These are phyloP conservation scores for Gymnothorax reevesii DNA, from an alignment of 2,797 vertebrate species.

Conservation along the genomic window DNA sequence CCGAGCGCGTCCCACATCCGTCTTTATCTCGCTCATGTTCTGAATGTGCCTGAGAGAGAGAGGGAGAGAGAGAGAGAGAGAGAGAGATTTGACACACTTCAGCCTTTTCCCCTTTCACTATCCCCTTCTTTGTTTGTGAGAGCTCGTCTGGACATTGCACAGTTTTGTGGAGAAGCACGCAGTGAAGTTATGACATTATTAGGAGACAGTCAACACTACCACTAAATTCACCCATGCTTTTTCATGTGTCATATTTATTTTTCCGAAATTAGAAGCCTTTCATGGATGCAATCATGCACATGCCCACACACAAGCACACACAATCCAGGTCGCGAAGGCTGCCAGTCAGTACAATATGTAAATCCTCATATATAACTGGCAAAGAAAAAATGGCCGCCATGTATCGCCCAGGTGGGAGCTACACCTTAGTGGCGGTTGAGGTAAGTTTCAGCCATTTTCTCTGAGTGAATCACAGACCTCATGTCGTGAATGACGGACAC, in stretches of 20 bases:
- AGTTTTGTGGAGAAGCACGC: not conserved
- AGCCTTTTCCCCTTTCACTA: too few relatives aligned
- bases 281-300: not conserved
- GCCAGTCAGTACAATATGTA: not conserved
- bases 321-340: not conserved
- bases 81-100: not conserved
- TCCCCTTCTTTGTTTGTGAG: too few relatives aligned
- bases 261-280: not conserved
- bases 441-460: too few relatives aligned
- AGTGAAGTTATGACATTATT: not conserved
- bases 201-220: not conserved
- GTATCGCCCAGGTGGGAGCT: not conserved
- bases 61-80: not conserved
- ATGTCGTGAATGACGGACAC: slow-evolving; percentile 91
- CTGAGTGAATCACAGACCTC: slow-evolving; percentile 70
- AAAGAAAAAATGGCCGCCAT: too few relatives aligned
- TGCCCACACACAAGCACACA: not conserved
- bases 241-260: too few relatives aligned
- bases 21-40: slow-evolving; percentile 91
- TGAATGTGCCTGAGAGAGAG: slow-evolving; percentile 83
- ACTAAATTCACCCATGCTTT: too few relatives aligned
- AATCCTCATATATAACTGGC: not conserved
- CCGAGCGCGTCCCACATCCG: slow-evolving; percentile 90
- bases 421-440: too few relatives aligned
- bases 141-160: not conserved